phyloP scores from a whole-genome alignment of 2,113 vertebrate species.

The Eptesicus fuscus region DNA sequence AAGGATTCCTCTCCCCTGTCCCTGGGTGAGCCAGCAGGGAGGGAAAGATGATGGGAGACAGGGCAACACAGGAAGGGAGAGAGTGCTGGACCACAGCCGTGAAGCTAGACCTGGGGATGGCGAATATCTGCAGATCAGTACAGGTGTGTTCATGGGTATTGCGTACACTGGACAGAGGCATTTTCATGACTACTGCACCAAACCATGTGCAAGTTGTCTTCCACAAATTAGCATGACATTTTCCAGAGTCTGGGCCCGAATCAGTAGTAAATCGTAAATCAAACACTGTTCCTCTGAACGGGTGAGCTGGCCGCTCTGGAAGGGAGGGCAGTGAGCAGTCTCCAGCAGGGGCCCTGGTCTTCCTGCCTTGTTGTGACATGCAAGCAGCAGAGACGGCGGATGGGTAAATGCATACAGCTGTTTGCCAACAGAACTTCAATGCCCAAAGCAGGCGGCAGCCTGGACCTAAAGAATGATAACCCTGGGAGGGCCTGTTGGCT shows the following conservation, averaged over 20 bases:
- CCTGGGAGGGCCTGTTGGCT: background rate
- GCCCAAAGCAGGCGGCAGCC: background rate
- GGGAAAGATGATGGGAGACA: background rate
- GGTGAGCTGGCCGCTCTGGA: background rate
- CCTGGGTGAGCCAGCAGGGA: background rate
- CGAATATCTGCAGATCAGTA: background rate
- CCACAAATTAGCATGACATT: conserved; percentile 46
- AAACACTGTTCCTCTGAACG: background rate
- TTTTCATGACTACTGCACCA: background rate
- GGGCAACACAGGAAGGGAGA: background rate
- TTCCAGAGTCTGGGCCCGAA: background rate
- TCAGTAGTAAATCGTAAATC: conserved; percentile 22
- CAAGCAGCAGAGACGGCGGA: background rate
- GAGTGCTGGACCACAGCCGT: rapidly evolving
- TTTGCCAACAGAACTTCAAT: background rate
- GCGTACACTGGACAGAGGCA: background rate
- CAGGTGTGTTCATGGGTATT: background rate
- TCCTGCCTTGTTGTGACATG: background rate
- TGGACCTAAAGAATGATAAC: background rate
- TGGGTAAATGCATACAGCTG: background rate
- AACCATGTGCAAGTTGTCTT: conserved; percentile 55
- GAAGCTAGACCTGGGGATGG: background rate
- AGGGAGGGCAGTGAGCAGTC: background rate
- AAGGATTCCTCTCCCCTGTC: background rate
- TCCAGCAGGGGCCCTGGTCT: background rate